Evolutionary conservation across 2,888 invertebrate genomes (phyloP).

Genomic region (Taphrorychus bicolor): DNA sequence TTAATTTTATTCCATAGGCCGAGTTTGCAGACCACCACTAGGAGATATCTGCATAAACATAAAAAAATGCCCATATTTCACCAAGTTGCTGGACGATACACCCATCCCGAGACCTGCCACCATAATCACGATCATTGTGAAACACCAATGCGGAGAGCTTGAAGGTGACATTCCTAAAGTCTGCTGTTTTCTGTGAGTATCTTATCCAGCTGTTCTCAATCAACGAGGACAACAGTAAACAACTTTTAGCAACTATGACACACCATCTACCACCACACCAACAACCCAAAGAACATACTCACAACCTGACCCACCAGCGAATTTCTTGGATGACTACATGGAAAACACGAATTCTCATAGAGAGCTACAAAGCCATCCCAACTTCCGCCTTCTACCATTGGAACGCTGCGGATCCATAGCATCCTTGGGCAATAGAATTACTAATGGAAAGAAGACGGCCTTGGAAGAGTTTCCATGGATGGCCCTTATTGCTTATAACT

Average conservation of each 20-base stretch:
- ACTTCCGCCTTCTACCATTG: slow-evolving; percentile 55
- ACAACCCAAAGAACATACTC: slow-evolving; percentile 45
- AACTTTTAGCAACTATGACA: background rate
- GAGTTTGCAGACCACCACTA: slow-evolving; percentile 43
- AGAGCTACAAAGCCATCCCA: slow-evolving; percentile 51
- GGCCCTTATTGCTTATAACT: slow-evolving; percentile 70
- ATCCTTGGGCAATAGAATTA: slow-evolving; percentile 62
- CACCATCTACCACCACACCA: slow-evolving; percentile 12
- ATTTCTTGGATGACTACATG: background rate
- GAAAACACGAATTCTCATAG: slow-evolving; percentile 1
- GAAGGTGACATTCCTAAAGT: slow-evolving; percentile 61
- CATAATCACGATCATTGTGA: slow-evolving; percentile 48
- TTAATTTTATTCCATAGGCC: no score
- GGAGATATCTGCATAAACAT: slow-evolving; percentile 51
- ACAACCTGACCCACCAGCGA: background rate
- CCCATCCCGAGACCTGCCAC: slow-evolving; percentile 50
- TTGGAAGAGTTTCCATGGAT: slow-evolving; percentile 79
- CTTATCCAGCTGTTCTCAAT: background rate
- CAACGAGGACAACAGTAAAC: background rate
- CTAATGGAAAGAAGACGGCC: slow-evolving; percentile 67
- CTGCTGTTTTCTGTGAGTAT: slow-evolving; percentile 59
- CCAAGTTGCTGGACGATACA: slow-evolving; percentile 49
- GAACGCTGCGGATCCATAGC: slow-evolving; percentile 68
- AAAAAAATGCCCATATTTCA: slow-evolving; percentile 51
- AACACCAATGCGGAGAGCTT: slow-evolving; percentile 61